These are phyloP conservation scores for Calephelis virginiensis DNA, from an alignment of 1,140 invertebrate species.

Conservation along the genomic window DNA sequence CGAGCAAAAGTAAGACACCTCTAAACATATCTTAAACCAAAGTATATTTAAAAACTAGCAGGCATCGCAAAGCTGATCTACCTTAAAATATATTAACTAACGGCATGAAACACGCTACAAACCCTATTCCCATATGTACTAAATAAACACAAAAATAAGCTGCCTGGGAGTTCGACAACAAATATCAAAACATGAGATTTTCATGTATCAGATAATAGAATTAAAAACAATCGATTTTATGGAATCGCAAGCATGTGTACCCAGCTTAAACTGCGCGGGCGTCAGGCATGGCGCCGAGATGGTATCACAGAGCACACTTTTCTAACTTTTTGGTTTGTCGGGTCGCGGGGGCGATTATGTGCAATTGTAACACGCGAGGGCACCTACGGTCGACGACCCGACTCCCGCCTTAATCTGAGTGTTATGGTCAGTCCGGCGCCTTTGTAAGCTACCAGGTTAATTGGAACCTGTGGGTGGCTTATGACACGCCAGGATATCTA, in stretches of 20 bases:
- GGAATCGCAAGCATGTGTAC: background rate
- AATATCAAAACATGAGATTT: too few species aligned
- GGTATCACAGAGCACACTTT: conserved; percentile 61
- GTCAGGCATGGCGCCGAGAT: conserved; percentile 55
- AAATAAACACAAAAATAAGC: too few species aligned
- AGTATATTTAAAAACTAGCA: too few species aligned
- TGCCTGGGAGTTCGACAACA: too few species aligned
- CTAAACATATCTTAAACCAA: too few species aligned
- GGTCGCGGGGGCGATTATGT: conserved; percentile 66
- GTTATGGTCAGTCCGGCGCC: conserved; percentile 68
- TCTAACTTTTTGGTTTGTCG: conserved; percentile 69
- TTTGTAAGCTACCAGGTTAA: conserved; percentile 74
- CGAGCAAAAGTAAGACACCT: too few species aligned
- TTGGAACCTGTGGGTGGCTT: conserved; percentile 73
- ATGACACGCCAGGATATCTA: conserved; percentile 73
- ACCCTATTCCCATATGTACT: too few species aligned
- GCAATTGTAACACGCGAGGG: conserved; percentile 72
- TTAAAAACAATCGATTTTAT: too few species aligned
- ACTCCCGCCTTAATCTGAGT: conserved; percentile 63
- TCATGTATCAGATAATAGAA: too few species aligned
- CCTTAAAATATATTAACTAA: too few species aligned
- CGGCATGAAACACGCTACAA: too few species aligned
- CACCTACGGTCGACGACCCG: conserved; percentile 62
- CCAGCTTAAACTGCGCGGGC: conserved; percentile 27
- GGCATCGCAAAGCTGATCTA: too few species aligned